A percentile compares a stretch with the other conserved stretches of the same genome.
Conservation (phyloP, 35 echinoderm and acorn worm species). For the Eucidaris tribuloides region DNA sequence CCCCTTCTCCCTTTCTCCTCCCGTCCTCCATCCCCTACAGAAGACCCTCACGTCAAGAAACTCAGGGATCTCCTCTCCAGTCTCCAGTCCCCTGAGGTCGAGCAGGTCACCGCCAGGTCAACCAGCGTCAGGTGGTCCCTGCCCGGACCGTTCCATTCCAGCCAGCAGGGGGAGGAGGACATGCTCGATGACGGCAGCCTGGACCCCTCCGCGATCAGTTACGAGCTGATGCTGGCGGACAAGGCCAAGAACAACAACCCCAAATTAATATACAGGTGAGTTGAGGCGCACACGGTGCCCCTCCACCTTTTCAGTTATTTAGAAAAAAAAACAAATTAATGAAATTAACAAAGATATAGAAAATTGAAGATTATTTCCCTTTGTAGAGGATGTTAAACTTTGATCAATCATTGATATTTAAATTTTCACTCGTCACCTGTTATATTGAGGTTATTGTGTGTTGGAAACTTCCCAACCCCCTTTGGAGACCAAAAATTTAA, state of each 20-base stretch:
- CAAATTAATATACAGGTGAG: slow-evolving; percentile 77
- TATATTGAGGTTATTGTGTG: too few relatives aligned
- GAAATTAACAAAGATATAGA: too few relatives aligned
- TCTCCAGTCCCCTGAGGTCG: slow-evolving; percentile 74
- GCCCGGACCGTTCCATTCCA: slow-evolving; percentile 9
- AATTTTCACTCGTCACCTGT: too few relatives aligned
- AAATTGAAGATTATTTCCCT: too few relatives aligned
- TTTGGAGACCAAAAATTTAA: too few relatives aligned
- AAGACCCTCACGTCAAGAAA: slow-evolving; percentile 62
- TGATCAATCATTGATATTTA: too few relatives aligned
- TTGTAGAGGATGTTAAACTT: too few relatives aligned
- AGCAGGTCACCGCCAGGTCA: slow-evolving; percentile 52
- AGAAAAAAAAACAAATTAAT: too few relatives aligned
- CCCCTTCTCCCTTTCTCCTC: too few relatives aligned
- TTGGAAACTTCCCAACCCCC: too few relatives aligned
- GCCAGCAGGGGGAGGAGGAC: slow-evolving; percentile 36
- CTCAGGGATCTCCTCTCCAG: slow-evolving; percentile 76
- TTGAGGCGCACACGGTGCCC: too few relatives aligned
- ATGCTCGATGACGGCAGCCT: slow-evolving; percentile 23
- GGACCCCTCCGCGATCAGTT: slow-evolving; percentile 43
- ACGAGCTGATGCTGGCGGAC: slow-evolving; percentile 66
- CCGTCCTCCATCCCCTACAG: slow-evolving; percentile 21
- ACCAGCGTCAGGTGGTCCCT: slow-evolving; percentile 67
- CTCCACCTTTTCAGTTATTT: too few relatives aligned
- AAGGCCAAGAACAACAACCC: slow-evolving; percentile 48